These are phyloP conservation scores for Hemaris fuciformis DNA, from an alignment of 2,888 invertebrate genomes.

Conservation along the genomic window DNA sequence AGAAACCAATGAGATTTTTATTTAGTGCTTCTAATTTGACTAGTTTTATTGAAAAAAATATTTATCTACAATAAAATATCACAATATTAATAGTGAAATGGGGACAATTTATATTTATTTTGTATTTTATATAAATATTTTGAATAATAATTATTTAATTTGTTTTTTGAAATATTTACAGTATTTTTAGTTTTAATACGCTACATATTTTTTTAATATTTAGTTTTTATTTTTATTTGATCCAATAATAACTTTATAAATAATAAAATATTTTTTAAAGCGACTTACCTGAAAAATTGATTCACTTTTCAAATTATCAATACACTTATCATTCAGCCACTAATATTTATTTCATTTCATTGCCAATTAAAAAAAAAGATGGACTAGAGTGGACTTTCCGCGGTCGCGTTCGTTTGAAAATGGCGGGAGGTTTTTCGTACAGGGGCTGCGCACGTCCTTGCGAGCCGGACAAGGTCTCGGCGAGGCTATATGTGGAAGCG, in stretches of 20 bases:
- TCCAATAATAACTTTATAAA: too few relatives aligned
- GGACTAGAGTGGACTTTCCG: conserved; percentile 54
- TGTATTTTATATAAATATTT: too few relatives aligned
- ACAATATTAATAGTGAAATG: too few relatives aligned
- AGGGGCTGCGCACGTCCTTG: conserved; percentile 73
- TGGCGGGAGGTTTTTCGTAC: conserved; percentile 66
- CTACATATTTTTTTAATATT: too few relatives aligned
- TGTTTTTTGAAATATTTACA: too few relatives aligned
- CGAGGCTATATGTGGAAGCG: conserved; percentile 66
- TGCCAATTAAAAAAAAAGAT: not conserved
- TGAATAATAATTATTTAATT: too few relatives aligned
- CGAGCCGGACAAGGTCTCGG: conserved; percentile 72
- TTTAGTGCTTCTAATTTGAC: too few relatives aligned
- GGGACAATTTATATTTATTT: too few relatives aligned
- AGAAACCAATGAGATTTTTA: too few relatives aligned
- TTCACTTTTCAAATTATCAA: not conserved
- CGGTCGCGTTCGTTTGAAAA: conserved; percentile 64
- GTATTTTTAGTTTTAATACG: too few relatives aligned
- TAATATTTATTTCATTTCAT: not conserved
- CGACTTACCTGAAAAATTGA: not conserved
- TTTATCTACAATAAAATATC: too few relatives aligned
- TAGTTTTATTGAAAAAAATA: too few relatives aligned
- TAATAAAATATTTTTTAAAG: not conserved
- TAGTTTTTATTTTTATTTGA: not conserved
- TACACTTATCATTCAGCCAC: conserved; percentile 5